Conservation (phyloP, 1,140 invertebrate genomes). For the Microplitis mediator region DNA sequence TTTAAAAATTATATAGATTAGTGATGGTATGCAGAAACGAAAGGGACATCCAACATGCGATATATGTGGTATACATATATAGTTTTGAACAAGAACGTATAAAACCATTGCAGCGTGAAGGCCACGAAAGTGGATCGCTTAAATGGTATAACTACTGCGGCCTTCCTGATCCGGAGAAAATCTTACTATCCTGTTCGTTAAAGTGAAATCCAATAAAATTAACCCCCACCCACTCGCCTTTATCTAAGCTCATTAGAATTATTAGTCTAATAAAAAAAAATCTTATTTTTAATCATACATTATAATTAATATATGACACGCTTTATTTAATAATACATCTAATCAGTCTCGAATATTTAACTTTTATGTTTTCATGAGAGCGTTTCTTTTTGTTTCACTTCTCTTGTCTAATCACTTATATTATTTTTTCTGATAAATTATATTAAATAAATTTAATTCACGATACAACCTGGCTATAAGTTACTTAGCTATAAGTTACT, state of each 20-base stretch:
- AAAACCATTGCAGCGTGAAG: constrained; percentile 39
- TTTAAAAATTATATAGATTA: neutral
- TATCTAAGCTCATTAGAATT: neutral
- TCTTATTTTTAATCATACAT: too few relatives aligned
- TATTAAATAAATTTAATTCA: too few relatives aligned
- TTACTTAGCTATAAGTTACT: too few relatives aligned
- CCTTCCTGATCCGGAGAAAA: constrained; percentile 56
- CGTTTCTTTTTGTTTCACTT: too few relatives aligned
- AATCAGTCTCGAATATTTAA: too few relatives aligned
- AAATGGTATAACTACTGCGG: neutral
- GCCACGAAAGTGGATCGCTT: constrained; percentile 49
- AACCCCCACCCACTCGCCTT: neutral
- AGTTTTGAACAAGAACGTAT: neutral
- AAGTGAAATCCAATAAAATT: constrained; percentile 30
- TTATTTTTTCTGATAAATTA: too few relatives aligned
- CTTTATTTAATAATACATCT: too few relatives aligned
- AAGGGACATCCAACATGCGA: neutral
- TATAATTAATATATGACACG: too few relatives aligned
- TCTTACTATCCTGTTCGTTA: constrained; percentile 18
- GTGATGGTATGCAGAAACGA: constrained; percentile 10
- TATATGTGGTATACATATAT: neutral
- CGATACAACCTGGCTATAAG: too few relatives aligned
- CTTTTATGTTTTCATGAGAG: too few relatives aligned
- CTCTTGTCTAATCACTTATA: too few relatives aligned
- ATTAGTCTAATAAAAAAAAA: neutral